Conservation (phyloP, 92 coral and sea anemone species). For the Epizoanthus ramosus region DNA sequence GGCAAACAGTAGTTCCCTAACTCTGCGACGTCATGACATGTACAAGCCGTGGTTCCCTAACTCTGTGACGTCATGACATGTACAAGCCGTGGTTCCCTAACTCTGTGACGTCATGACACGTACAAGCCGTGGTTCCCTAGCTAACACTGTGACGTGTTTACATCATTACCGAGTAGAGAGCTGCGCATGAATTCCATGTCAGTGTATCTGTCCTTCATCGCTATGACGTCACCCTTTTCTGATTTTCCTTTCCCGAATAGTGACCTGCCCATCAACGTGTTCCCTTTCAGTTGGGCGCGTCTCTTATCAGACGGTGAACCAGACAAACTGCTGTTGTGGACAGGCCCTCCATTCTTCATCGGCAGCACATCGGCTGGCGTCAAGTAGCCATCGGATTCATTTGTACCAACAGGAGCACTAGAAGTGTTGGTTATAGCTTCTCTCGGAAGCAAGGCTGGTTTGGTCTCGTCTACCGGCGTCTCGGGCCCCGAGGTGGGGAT, state of each 20-base stretch:
- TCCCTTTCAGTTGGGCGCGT: not conserved
- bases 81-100: too few species aligned
- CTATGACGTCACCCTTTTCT: constrained; percentile 19
- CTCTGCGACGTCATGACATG: too few species aligned
- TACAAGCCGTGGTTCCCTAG: too few species aligned
- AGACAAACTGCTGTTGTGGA: too few species aligned
- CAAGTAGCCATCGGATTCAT: constrained; percentile 14
- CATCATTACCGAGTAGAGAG: too few species aligned
- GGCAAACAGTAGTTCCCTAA: too few species aligned
- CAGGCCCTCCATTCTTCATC: too few species aligned
- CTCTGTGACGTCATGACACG: too few species aligned
- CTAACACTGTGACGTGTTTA: too few species aligned
- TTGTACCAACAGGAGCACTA: not conserved
- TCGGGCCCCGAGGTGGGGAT: not conserved
- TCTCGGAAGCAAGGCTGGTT: not conserved
- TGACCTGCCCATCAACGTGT: not conserved
- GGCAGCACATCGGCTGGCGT: constrained; percentile 8
- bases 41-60: too few species aligned
- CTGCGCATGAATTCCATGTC: constrained; percentile 21
- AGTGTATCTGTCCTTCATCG: constrained; percentile 28
- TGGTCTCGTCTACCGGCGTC: not conserved
- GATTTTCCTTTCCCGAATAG: constrained; percentile 9
- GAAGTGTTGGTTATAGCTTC: not conserved
- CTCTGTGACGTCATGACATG: too few species aligned
- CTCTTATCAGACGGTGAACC: not conserved